Evolutionary conservation across 2,113 vertebrate genomes (phyloP).

Genomic region (Conger conger): DNA sequence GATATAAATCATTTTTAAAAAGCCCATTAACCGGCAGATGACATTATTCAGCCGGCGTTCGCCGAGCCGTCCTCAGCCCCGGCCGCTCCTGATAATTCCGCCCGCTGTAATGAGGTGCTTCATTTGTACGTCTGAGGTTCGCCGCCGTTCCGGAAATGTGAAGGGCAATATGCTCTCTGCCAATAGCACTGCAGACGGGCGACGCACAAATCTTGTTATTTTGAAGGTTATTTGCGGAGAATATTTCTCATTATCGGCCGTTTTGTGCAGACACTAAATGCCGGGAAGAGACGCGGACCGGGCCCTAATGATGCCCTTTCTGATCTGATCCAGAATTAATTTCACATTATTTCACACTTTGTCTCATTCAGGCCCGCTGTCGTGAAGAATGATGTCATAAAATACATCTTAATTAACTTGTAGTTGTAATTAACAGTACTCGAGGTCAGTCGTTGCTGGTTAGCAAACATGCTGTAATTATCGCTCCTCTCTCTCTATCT

Average conservation of each 20-base stretch:
- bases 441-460: background rate
- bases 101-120: background rate
- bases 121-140: background rate
- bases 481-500: background rate
- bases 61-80: too few relatives aligned
- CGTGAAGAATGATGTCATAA: too few relatives aligned
- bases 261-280: background rate
- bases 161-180: background rate
- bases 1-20: background rate
- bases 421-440: too few relatives aligned
- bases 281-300: background rate
- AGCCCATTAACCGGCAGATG: background rate
- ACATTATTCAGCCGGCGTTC: background rate
- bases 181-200: background rate
- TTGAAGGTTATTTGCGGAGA: too few relatives aligned
- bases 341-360: background rate
- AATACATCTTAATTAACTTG: background rate
- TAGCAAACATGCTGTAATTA: background rate
- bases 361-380: background rate
- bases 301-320: background rate
- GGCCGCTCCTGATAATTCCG: background rate
- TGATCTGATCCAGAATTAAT: background rate
- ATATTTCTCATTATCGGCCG: background rate
- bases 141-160: too few relatives aligned
- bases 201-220: too few relatives aligned